A percentile compares a stretch with the other conserved stretches of the same genome.
Evolutionary conservation across 2,797 vertebrate species (phyloP).

Genomic region (Thaleichthys pacificus): DNA sequence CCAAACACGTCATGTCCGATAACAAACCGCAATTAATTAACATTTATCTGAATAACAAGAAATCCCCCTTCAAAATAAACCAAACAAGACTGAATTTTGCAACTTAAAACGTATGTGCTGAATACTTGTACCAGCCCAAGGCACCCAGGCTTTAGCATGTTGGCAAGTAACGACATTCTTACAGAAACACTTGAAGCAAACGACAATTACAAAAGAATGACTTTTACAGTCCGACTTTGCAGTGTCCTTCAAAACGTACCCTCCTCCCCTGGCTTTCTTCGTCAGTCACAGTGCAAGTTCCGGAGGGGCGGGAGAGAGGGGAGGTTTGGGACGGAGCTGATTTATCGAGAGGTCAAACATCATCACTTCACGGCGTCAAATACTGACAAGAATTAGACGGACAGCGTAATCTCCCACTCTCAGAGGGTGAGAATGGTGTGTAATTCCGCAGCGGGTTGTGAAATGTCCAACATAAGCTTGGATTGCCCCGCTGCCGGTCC

Average conservation of each 20-base stretch:
- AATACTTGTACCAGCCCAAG: conserved; percentile 81
- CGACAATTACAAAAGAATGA: conserved; percentile 62
- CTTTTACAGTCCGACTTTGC: conserved; percentile 65
- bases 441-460: conserved; percentile 64
- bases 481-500: conserved; percentile 66
- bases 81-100: conserved; percentile 54
- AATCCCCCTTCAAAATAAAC: conserved; percentile 54
- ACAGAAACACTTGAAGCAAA: conserved; percentile 76
- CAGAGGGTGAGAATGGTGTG: conserved; percentile 37
- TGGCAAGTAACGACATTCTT: conserved; percentile 80
- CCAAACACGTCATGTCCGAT: conserved; percentile 70
- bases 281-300: conserved; percentile 76
- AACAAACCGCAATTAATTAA: conserved; percentile 69
- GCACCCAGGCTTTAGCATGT: conserved; percentile 84
- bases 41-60: conserved; percentile 68
- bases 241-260: conserved; percentile 60
- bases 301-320: conserved; percentile 41
- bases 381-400: conserved; percentile 62
- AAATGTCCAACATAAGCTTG: conserved; percentile 62
- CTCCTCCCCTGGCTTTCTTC: conserved; percentile 51
- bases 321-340: conserved; percentile 35
- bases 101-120: conserved; percentile 69
- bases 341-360: conserved; percentile 49
- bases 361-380: conserved; percentile 59
- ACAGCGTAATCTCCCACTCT: conserved; percentile 60